Base-by-base conservation (phyloP, 2,113 vertebrate genomes). In the Ophthalmolycus amberensis region DNA sequence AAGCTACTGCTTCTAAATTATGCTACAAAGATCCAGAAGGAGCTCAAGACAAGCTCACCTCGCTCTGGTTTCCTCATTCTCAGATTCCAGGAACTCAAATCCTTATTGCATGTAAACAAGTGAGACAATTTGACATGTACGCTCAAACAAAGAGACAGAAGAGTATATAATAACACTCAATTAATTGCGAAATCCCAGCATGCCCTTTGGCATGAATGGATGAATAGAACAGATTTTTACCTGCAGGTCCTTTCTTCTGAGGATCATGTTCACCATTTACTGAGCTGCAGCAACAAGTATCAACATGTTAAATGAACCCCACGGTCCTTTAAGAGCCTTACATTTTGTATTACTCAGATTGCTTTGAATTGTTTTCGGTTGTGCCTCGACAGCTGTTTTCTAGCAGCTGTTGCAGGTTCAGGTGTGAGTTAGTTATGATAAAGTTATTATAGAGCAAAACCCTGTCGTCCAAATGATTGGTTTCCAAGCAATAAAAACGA, bases 281-380 rank as follows among this genome's bases (percentile, higher is more conserved):
- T 22, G 20, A 58, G 48, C 32, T 59, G 37, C 34, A 70, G 15
- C 2, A 65, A 77, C 85, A 37, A n/a, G 77, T 70, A 44, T 60
- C 9, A 22, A 63, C 78, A 66, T 34, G 81, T 15, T 46, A 25
- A 18, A 15, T n/a, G 37, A 46, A 32, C 27, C 16, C 59, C 16
- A 0, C 3, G 4, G 10, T 52, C 42, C 9, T 54, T 22, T 25
- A 27, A 60, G 22, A 82, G 3, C 14, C 1, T 6, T 37, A 20
- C 22, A 32, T 50, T 70, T 15, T 78, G 54, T 78, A 65, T 77
- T 76, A 46, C 48, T 79, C 60, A 56, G 66, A 25, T n/a, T 9
- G 5, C 18, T 56, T 69, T 59, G 60, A 42, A 52, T 42, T 25
- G 16, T 32, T 59, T 50, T 68, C 1, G 0, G 22, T 44, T 25